Percentiles rank a stretch among this genome's conserved stretches.
phyloP scores from a whole-genome alignment of 2,797 vertebrate species.

The Valencia hispanica region DNA sequence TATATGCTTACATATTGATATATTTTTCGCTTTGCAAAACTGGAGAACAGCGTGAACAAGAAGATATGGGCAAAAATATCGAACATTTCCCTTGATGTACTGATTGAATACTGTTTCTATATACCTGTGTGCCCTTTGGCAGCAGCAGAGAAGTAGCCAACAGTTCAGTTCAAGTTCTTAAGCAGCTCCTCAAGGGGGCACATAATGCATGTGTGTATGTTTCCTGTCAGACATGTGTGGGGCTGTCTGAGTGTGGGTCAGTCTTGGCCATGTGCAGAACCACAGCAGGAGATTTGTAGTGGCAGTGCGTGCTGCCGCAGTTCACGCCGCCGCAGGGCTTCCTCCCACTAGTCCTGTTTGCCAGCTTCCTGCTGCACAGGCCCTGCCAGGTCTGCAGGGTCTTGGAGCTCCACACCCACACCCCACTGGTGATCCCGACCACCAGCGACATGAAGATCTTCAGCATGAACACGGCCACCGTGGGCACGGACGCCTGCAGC shows the following conservation, averaged over 20 bases:
- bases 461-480: constrained; percentile 95
- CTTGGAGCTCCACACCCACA: constrained; percentile 99
- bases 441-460: constrained; percentile 99
- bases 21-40: constrained; percentile 56
- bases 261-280: constrained; percentile 94
- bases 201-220: constrained; percentile 15
- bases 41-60: constrained; percentile 61
- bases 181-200: constrained; percentile 71
- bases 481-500: constrained; percentile 90
- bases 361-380: constrained; percentile 91
- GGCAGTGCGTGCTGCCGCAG: constrained; percentile 88
- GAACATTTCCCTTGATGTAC: constrained; percentile 71
- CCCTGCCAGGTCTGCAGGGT: constrained; percentile 98
- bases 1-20: constrained; percentile 21
- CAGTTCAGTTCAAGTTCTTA: constrained; percentile 59
- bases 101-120: constrained; percentile 68
- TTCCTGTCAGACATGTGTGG: constrained; percentile 88
- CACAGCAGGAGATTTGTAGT: constrained; percentile 92
- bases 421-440: constrained; percentile 97
- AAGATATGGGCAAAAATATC: constrained; percentile 69
- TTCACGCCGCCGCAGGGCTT: constrained; percentile 89
- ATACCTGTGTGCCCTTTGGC: constrained; percentile 59
- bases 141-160: constrained; percentile 63
- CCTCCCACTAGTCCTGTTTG: constrained; percentile 86
- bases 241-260: constrained; percentile 91